These are phyloP conservation scores for Muschampia plurimacula DNA, from an alignment of 2,888 invertebrate species.

Conservation along the genomic window DNA sequence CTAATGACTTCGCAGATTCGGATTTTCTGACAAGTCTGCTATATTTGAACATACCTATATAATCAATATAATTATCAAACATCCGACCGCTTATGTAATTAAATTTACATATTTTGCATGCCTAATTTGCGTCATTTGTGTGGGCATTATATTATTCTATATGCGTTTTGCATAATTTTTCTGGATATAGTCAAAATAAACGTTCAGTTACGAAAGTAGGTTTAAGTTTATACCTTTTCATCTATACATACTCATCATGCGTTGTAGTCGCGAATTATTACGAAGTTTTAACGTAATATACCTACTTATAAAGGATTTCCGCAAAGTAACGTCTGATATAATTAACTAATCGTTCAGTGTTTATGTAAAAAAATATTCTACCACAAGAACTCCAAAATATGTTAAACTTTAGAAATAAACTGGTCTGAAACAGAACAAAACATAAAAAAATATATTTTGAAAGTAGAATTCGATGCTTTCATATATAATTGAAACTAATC, in stretches of 20 bases:
- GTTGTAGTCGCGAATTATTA: too few relatives aligned
- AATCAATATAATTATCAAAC: background rate
- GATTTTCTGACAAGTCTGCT: slow-evolving; percentile 7
- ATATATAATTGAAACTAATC: too few relatives aligned
- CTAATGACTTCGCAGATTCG: slow-evolving; percentile 8
- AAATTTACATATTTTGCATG: background rate
- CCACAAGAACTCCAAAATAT: too few relatives aligned
- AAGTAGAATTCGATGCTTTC: too few relatives aligned
- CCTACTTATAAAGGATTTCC: too few relatives aligned
- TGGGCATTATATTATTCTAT: background rate
- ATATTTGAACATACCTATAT: background rate
- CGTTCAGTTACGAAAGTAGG: background rate
- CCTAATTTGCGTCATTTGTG: background rate
- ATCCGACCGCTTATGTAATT: background rate
- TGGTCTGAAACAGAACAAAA: background rate
- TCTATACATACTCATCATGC: too few relatives aligned
- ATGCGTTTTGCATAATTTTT: background rate
- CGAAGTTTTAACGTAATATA: too few relatives aligned
- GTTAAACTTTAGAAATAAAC: too few relatives aligned
- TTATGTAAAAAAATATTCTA: too few relatives aligned
- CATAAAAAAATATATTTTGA: background rate
- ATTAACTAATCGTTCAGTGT: too few relatives aligned
- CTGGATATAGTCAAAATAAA: background rate
- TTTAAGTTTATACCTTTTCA: too few relatives aligned
- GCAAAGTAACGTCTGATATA: too few relatives aligned